Evolutionary conservation across 2,888 invertebrate species (phyloP), one percentile per base, ranked within the genome.

Genomic region (Caenorhabditis wallacei): DNA sequence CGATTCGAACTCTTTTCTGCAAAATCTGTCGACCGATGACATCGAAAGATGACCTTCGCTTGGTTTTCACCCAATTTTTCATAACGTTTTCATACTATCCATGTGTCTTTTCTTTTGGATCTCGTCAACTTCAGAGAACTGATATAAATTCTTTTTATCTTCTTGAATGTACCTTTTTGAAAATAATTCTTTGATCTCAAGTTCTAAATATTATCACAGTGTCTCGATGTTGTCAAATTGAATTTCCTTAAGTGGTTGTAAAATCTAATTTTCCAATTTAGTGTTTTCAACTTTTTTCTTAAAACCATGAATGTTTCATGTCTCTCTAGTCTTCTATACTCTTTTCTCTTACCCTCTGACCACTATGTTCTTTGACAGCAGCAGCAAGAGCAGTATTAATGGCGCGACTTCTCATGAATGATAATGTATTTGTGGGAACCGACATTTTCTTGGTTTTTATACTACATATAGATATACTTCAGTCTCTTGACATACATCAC

Each of bases 401-500:
- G 66, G 66, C 66, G 66, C 66, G 66, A 66, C 53, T 66, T 53
- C 51, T 51, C 51, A 66, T 66, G 66, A 66, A 53, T 66, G 66
- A 66, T 51, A 64, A 51, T 51, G 53, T 40, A 22, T 66, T 30
- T 53, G 18, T 48, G 35, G 35, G 35, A 40, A 53, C 22, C 22
- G 37, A n/a, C 20, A 10, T 37, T 37, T 37, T 66, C 16, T 22
- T 16, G 1, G 48, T 64, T 22, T 53, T 5, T 53, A 13, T 22
- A 5, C 35, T 30, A 18, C 18, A 48, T 24, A n/a, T 13, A 46
- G 46, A 8, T 51, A 16, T 30, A 0, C 30, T 10, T 10, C 5
- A 7, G 43, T 37, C 40, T 40, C 20, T 2, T 35, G 5, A n/a
- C 24, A 26, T n/a, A n/a, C n/a, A n/a, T n/a, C n/a, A n/a, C n/a